Evolutionary conservation across 2,113 vertebrate genomes (phyloP), one percentile per base, ranked within the genome.

Genomic region (Poeciliopsis occidentalis): DNA sequence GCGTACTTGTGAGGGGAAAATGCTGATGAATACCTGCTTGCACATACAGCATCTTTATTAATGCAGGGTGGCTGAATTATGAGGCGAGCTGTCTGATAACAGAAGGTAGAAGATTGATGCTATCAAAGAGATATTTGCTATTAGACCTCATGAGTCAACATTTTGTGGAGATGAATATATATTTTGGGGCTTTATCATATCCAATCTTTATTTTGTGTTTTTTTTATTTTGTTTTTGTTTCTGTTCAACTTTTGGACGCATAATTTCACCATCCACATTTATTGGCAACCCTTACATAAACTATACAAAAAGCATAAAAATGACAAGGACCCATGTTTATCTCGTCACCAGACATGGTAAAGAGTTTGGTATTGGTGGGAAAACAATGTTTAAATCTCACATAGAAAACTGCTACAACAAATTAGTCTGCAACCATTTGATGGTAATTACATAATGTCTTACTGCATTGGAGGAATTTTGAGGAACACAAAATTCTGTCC

Each of bases 31-130:
- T n/a, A n/a, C n/a, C n/a, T n/a, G n/a, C n/a, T n/a, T n/a, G n/a
- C n/a, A n/a, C n/a, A n/a, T n/a, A n/a, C n/a, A n/a, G n/a, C n/a
- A n/a, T n/a, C n/a, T n/a, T n/a, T n/a, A n/a, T n/a, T n/a, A n/a
- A n/a, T n/a, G n/a, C n/a, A 70, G 83, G 83, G 72, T 57, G 86
- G 88, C 41, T 54, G 4, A 10, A 3, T 22, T 68, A 39, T 66
- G 26, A 63, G 32, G 63, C 68, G 19, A 44, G 47, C 22, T 2
- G 1, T 11, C 64, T 63, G 12, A 39, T 57, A 62, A 60, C 68
- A 62, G 60, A 34, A 77, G 13, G 6, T 19, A 6, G 8, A 15
- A 0, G 27, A 54, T 51, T 57, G 41, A 78, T 51, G 37, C 0
- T 67, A 15, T 4, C 17, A 17, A 12, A 8, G 11, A 22, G 32